Conservation (phyloP, 2,113 vertebrate species). For the Isurus oxyrinchus region DNA sequence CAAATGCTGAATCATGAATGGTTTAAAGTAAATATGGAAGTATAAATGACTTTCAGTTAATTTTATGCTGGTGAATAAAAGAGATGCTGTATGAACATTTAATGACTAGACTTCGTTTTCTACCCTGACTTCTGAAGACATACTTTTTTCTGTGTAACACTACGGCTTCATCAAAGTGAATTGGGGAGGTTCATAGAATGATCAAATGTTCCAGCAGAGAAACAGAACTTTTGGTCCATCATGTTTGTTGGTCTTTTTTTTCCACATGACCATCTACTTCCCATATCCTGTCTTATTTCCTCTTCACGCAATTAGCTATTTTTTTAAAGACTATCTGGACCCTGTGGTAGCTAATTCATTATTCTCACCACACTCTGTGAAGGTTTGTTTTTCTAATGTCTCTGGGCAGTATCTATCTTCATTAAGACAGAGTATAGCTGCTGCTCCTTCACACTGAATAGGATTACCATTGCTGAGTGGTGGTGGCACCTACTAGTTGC, state of each 20-base stretch:
- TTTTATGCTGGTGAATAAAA: too few relatives aligned
- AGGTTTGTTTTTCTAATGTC: background rate
- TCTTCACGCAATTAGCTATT: background rate
- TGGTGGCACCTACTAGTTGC: too few relatives aligned
- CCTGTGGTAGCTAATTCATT: background rate
- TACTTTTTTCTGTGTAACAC: background rate
- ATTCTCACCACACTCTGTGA: background rate
- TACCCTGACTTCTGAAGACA: background rate
- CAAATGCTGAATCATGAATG: background rate
- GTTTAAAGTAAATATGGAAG: background rate
- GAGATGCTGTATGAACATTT: background rate
- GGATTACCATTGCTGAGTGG: background rate
- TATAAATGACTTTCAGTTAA: background rate
- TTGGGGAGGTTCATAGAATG: background rate
- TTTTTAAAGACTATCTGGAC: background rate
- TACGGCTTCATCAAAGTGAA: background rate
- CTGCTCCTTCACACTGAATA: background rate
- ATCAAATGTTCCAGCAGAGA: background rate
- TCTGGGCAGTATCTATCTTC: background rate
- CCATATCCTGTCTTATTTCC: background rate
- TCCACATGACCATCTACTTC: background rate
- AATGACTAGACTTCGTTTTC: background rate
- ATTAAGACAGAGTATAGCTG: background rate
- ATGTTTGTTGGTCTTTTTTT: too few relatives aligned
- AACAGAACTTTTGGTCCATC: background rate